These are phyloP conservation scores for Ditula angustiorana DNA, from an alignment of 2,888 invertebrate genomes.

Conservation along the genomic window DNA sequence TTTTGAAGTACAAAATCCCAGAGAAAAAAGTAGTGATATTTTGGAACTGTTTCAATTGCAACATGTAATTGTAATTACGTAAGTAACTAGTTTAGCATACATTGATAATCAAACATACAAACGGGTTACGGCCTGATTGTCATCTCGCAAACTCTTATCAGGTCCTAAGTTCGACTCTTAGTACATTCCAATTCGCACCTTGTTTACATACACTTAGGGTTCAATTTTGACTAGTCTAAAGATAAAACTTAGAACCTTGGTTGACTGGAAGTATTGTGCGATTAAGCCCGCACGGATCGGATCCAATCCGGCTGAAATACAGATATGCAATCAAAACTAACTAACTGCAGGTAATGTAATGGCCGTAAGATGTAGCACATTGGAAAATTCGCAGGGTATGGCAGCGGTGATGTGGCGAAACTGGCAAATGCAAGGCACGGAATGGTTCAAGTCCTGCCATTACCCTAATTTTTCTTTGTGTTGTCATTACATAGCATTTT, in stretches of 20 bases:
- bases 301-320: background rate
- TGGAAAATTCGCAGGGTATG: too few relatives aligned
- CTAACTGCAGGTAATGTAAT: too few relatives aligned
- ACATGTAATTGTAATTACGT: background rate
- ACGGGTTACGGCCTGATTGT: background rate
- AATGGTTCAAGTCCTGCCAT: too few relatives aligned
- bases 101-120: background rate
- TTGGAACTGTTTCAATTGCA: too few relatives aligned
- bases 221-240: background rate
- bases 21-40: too few relatives aligned
- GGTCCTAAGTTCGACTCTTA: background rate
- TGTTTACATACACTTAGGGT: background rate
- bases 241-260: background rate
- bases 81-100: background rate
- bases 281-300: background rate
- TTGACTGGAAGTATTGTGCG: background rate
- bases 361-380: too few relatives aligned
- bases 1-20: too few relatives aligned
- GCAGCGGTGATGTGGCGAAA: too few relatives aligned
- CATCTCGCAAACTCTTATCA: background rate
- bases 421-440: too few relatives aligned
- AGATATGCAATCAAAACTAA: slow-evolving; percentile 6
- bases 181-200: background rate
- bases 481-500: too few relatives aligned
- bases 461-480: too few relatives aligned